Conservation (phyloP, 2,113 vertebrate genomes). For the Alethe castanea region DNA sequence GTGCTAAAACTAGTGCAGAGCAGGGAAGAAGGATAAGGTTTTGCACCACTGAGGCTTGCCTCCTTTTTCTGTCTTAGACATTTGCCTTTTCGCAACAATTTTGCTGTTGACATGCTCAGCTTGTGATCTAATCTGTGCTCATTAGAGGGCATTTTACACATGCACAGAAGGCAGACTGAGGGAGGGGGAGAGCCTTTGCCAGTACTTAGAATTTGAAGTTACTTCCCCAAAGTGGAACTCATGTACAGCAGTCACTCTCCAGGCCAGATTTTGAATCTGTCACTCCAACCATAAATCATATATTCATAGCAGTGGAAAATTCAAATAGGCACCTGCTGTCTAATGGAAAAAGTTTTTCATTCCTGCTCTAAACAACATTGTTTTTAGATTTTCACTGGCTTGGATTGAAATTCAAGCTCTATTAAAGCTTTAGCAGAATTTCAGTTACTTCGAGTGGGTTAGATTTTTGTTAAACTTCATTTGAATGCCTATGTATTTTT, state of each 20-base stretch:
- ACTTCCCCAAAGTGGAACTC: neutral
- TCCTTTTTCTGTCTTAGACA: neutral
- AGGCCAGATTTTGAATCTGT: conserved; percentile 4
- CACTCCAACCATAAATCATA: neutral
- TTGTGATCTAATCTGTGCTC: neutral
- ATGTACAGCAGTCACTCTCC: neutral
- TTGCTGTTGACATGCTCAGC: neutral
- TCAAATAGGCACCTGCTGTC: neutral
- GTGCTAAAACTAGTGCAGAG: neutral
- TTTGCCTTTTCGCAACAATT: neutral
- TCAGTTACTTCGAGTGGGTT: neutral
- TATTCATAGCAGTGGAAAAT: conserved; percentile 1
- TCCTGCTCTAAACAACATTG: neutral
- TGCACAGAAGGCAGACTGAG: neutral
- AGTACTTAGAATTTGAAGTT: neutral
- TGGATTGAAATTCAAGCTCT: neutral
- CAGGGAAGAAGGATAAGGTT: neutral
- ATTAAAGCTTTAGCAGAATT: neutral
- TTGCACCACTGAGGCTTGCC: neutral
- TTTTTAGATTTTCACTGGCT: neutral
- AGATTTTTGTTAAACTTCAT: conserved; percentile 20
- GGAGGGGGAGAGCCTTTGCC: neutral
- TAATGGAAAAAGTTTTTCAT: conserved; percentile 19
- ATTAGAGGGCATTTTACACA: neutral
- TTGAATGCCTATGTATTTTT: neutral